Conservation (phyloP, 1,140 invertebrate genomes). For the Drosophila parvula region DNA sequence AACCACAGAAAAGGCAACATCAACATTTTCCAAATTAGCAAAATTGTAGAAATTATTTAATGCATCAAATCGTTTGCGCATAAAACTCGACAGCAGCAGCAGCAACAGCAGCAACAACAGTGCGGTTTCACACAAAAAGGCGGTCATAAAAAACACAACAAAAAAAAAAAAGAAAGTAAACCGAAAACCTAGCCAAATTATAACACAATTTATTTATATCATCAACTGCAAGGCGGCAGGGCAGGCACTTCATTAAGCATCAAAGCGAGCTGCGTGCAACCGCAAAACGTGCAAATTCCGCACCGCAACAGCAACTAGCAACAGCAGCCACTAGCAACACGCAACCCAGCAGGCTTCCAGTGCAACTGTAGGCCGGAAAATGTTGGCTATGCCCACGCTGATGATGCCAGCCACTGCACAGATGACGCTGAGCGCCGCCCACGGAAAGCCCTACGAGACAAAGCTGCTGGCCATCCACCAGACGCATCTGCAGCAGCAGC, state of each 20-base stretch:
- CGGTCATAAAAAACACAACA: slow-evolving; percentile 32
- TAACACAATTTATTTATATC: slow-evolving; percentile 73
- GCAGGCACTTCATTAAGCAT: slow-evolving; percentile 77
- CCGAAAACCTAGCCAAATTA: slow-evolving; percentile 71
- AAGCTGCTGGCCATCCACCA: slow-evolving; percentile 83
- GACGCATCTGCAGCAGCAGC: slow-evolving; percentile 76
- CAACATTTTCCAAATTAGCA: slow-evolving; percentile 73
- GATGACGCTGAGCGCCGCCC: slow-evolving; percentile 80
- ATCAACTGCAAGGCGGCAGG: slow-evolving; percentile 61
- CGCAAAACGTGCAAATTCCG: slow-evolving; percentile 66
- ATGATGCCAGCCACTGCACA: slow-evolving; percentile 84
- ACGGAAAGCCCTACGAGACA: slow-evolving; percentile 81
- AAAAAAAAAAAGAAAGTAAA: slow-evolving; percentile 37
- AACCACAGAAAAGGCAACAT: slow-evolving; percentile 67
- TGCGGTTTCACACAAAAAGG: slow-evolving; percentile 55
- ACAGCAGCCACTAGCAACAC: slow-evolving; percentile 23
- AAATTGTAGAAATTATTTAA: slow-evolving; percentile 80
- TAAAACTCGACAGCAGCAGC: slow-evolving; percentile 44
- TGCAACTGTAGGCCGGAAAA: slow-evolving; percentile 59
- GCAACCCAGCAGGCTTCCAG: slow-evolving; percentile 43
- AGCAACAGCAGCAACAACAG: slow-evolving; percentile 41
- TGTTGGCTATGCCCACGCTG: slow-evolving; percentile 84
- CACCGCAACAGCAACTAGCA: slow-evolving; percentile 48
- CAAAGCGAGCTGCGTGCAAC: slow-evolving; percentile 74
- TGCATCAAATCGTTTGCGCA: slow-evolving; percentile 69